Conservation (phyloP, 2,113 vertebrate species). For the Ellobius talpinus region DNA sequence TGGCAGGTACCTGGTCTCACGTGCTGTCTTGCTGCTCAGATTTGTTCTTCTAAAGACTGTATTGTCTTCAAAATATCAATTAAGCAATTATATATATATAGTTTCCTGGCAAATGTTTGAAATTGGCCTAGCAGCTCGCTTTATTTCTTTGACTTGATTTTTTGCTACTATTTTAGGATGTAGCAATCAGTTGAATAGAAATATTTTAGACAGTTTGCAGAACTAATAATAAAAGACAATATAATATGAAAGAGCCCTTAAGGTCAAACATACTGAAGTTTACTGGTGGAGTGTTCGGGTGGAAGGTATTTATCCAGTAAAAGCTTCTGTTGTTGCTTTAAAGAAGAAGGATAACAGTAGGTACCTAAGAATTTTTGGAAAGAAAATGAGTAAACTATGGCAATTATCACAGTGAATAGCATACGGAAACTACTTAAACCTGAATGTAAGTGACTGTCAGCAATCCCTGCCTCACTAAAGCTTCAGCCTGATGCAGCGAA, state of each 20-base stretch:
- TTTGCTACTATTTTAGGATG: not conserved
- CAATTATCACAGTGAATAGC: not conserved
- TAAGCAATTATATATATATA: not conserved
- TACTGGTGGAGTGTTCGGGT: not conserved
- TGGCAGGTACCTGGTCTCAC: not conserved
- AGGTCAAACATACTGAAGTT: not conserved
- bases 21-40: not conserved
- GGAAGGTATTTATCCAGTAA: not conserved
- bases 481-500: not conserved
- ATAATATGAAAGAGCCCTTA: not conserved
- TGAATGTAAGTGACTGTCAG: not conserved
- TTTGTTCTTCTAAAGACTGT: not conserved
- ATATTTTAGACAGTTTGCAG: not conserved
- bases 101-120: not conserved
- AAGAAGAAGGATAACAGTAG: not conserved
- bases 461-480: not conserved
- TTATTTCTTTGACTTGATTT: slow-evolving; percentile 26
- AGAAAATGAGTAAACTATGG: slow-evolving; percentile 10
- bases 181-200: not conserved
- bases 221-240: not conserved
- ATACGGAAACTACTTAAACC: not conserved
- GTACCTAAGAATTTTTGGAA: not conserved
- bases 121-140: not conserved
- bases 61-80: not conserved
- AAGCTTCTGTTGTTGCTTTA: not conserved